A percentile compares a stretch with the other conserved stretches of the same genome.
Evolutionary conservation across 1,140 invertebrate species (phyloP).

Genomic region (Laodelphax striatellus): DNA sequence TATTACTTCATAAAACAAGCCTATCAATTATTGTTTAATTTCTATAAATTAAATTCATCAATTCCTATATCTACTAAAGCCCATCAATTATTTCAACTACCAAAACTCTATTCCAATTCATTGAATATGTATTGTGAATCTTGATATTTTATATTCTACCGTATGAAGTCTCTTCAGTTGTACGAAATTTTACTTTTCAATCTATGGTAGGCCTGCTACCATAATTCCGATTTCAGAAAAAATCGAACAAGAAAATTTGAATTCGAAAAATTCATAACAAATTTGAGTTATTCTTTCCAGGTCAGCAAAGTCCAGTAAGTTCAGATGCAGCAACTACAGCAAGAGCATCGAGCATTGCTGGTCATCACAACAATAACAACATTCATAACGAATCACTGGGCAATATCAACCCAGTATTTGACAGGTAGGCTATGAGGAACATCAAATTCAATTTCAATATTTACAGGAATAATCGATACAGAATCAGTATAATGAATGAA

Average conservation of each 20-base stretch:
- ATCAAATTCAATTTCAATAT: background rate
- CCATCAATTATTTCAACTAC: no score
- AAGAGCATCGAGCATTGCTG: constrained; percentile 55
- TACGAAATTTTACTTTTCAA: no score
- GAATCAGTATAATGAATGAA: no score
- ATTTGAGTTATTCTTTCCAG: constrained; percentile 29
- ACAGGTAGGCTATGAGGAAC: constrained; percentile 36
- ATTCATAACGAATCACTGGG: constrained; percentile 30
- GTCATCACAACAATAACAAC: constrained; percentile 37
- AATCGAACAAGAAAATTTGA: background rate
- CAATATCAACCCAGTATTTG: constrained; percentile 38
- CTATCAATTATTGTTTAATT: background rate
- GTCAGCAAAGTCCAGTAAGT: constrained; percentile 65
- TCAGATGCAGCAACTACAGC: constrained; percentile 71
- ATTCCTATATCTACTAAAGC: no score
- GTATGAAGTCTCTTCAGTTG: background rate
- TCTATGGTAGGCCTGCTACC: no score
- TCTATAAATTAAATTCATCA: no score
- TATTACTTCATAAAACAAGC: background rate
- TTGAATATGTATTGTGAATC: no score
- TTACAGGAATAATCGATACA: no score
- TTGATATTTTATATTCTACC: no score
- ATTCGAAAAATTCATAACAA: no score
- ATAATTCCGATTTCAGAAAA: no score
- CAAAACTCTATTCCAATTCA: no score